These are phyloP conservation scores for Epinotia brunnichana DNA, from an alignment of 2,888 invertebrate species.

Conservation along the genomic window DNA sequence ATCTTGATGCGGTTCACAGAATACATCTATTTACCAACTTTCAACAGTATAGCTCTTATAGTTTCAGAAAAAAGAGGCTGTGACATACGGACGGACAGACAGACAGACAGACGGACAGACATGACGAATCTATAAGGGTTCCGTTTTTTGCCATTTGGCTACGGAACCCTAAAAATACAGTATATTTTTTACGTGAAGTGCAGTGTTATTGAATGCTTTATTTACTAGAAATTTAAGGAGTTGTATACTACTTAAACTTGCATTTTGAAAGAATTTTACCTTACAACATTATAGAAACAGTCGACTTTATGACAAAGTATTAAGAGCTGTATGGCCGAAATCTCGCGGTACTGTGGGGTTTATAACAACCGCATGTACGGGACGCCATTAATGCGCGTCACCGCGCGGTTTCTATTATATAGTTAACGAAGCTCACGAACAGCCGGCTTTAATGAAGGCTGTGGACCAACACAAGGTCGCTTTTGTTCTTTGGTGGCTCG, in stretches of 20 bases:
- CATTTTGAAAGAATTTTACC: neutral
- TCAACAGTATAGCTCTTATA: no score
- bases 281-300: neutral
- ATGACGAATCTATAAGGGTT: no score
- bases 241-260: neutral
- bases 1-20: no score
- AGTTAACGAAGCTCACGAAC: conserved; percentile 60
- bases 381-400: conserved; percentile 11
- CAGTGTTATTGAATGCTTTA: neutral
- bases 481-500: conserved; percentile 71
- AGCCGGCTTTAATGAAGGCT: conserved; percentile 42
- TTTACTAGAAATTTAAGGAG: neutral
- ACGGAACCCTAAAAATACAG: no score
- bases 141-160: no score
- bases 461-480: conserved; percentile 60
- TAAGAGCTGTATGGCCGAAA: neutral
- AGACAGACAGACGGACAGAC: no score
- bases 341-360: neutral
- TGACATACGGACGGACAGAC: no score
- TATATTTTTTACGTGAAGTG: no score
- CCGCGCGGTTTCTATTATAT: conserved; percentile 51
- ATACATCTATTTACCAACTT: no score
- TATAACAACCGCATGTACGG: conserved; percentile 3
- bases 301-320: neutral
- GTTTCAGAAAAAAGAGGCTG: no score